Percentiles rank a stretch among this genome's conserved stretches.
Conservation (phyloP, 1,140 invertebrate species). For the Drosophila bocki region DNA sequence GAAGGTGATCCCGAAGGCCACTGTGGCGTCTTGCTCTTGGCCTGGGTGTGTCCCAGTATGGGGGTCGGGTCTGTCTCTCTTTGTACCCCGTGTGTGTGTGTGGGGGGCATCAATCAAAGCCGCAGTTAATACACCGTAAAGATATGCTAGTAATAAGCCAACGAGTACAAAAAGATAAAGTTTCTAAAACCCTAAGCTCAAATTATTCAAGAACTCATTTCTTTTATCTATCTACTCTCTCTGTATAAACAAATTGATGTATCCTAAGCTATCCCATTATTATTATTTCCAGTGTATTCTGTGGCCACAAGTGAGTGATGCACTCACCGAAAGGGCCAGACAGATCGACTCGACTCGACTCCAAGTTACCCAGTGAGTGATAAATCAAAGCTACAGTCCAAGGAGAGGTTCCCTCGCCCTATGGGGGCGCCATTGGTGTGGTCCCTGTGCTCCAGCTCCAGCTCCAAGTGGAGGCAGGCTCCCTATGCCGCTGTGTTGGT, state of each 20-base stretch:
- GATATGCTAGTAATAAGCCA: not conserved
- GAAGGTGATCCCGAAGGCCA: constrained; percentile 62
- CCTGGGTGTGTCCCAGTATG: constrained; percentile 40
- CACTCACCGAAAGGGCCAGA: constrained; percentile 28
- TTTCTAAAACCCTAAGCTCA: too few relatives aligned
- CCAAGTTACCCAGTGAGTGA: constrained; percentile 47
- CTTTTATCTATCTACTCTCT: too few relatives aligned
- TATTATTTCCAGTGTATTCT: constrained; percentile 16
- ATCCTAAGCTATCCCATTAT: not conserved
- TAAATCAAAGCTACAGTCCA: constrained; percentile 52
- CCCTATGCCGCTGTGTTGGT: constrained; percentile 33
- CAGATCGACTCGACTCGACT: constrained; percentile 37
- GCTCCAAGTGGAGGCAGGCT: constrained; percentile 38
- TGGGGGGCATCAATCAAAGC: constrained; percentile 78
- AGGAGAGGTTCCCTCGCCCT: not conserved
- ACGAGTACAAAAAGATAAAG: too few relatives aligned
- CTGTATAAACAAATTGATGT: too few relatives aligned
- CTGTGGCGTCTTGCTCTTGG: constrained; percentile 28
- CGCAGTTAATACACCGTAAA: constrained; percentile 47
- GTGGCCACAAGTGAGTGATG: constrained; percentile 48
- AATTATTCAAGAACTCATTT: too few relatives aligned
- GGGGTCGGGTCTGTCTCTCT: constrained; percentile 20
- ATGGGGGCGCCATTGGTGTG: constrained; percentile 45
- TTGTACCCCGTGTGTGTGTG: constrained; percentile 30
- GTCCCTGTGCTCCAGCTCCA: constrained; percentile 18